These are phyloP conservation scores for Drosophila austrosaltans DNA, from an alignment of 2,888 invertebrate species.

Conservation along the genomic window DNA sequence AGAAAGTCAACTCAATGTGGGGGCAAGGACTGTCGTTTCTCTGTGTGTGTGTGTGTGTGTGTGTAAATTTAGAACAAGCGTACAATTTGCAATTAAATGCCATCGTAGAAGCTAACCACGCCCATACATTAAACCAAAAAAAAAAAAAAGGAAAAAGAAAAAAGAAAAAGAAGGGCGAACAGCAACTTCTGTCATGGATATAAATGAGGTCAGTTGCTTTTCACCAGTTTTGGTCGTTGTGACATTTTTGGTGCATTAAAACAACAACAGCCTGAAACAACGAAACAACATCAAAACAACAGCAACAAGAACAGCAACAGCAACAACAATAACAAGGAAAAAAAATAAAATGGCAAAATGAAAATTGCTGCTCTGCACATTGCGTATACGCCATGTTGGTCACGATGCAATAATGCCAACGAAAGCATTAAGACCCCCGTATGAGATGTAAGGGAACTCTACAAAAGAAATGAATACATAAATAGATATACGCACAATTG, in stretches of 20 bases:
- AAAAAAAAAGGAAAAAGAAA: slow-evolving; percentile 3
- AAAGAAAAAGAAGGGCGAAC: slow-evolving; percentile 15
- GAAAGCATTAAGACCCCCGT: slow-evolving; percentile 61
- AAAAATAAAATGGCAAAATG: slow-evolving; percentile 35
- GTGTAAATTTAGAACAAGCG: slow-evolving; percentile 67
- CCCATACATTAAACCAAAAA: slow-evolving; percentile 9
- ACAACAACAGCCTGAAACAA: slow-evolving; percentile 32
- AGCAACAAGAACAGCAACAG: slow-evolving; percentile 15
- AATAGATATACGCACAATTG: slow-evolving; percentile 3
- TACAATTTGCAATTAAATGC: slow-evolving; percentile 75
- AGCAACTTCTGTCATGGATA: slow-evolving; percentile 24
- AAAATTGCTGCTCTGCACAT: slow-evolving; percentile 48
- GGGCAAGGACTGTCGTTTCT: slow-evolving; percentile 31
- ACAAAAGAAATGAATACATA: not conserved
- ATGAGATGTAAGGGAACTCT: not conserved
- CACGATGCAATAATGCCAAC: slow-evolving; percentile 66
- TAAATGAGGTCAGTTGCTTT: slow-evolving; percentile 68
- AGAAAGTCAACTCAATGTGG: too few species aligned
- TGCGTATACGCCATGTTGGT: slow-evolving; percentile 71
- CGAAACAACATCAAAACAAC: slow-evolving; percentile 15
- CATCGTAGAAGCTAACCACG: slow-evolving; percentile 12
- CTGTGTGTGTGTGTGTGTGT: slow-evolving; percentile 32
- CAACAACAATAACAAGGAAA: slow-evolving; percentile 17
- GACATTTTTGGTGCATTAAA: slow-evolving; percentile 67
- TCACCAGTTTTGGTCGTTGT: slow-evolving; percentile 57